Conservation (phyloP, 23 tunicate genomes). For the Diplosoma virens region DNA sequence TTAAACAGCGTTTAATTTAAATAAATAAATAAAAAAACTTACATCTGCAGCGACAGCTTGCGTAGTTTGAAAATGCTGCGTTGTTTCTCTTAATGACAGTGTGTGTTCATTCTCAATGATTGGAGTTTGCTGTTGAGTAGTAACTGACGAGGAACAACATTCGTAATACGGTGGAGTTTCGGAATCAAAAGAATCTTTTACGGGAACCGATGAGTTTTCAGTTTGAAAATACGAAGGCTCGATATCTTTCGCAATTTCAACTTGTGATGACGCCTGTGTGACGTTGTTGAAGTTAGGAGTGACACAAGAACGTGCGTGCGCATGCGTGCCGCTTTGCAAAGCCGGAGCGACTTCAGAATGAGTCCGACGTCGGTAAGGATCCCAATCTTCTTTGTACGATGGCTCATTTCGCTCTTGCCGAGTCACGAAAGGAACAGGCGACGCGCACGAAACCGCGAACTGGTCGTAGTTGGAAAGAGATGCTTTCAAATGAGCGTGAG, state of each 20-base stretch:
- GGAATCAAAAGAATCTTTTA: conserved; percentile 3
- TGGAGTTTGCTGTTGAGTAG: not conserved
- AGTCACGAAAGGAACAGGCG: conserved; percentile 23
- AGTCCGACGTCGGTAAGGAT: not conserved
- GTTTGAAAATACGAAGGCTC: conserved; percentile 39
- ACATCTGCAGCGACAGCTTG: not conserved
- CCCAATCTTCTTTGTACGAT: conserved; percentile 12
- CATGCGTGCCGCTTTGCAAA: not conserved
- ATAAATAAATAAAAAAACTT: too few species aligned
- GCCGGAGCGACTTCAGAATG: not conserved
- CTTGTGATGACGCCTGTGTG: not conserved
- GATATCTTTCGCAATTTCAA: not conserved
- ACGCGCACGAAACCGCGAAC: conserved; percentile 18
- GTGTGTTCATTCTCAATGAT: too few species aligned
- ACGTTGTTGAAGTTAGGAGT: not conserved
- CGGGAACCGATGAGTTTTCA: not conserved
- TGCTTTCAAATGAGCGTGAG: not conserved
- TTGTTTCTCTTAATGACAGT: too few species aligned
- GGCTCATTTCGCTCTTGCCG: conserved; percentile 3
- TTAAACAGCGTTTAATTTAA: too few species aligned
- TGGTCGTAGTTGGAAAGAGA: not conserved
- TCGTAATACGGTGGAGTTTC: conserved; percentile 84
- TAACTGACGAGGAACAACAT: conserved; percentile 47
- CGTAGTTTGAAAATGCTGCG: too few species aligned
- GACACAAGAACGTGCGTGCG: not conserved